Evolutionary conservation across 2,113 vertebrate genomes (phyloP), one percentile per base, ranked within the genome.

Genomic region (Egretta garzetta): DNA sequence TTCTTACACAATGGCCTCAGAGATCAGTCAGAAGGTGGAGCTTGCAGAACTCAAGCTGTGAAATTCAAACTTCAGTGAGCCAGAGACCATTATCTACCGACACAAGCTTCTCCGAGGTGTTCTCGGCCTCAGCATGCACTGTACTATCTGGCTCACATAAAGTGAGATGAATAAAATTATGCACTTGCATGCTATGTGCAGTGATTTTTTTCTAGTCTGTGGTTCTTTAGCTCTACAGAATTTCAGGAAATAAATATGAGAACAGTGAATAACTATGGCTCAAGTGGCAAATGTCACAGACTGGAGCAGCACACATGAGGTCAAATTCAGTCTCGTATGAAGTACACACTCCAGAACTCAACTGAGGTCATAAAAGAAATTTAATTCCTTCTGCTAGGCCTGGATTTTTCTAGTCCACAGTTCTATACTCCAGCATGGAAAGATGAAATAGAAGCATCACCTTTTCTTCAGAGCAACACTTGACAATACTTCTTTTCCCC

Each of bases 171-270:
- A 59, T 68, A 67, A 88, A 88, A 59, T 37, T 4, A 72, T 35
- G 33, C 21, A 47, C 7, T 14, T 37, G 23, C 43, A 49, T 47
- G 33, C 14, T 80, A 56, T 0, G 9, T 2, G 2, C 32, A 24
- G 58, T 19, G 39, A 22, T 52, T 73, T 85, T 86, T 66, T 84
- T 67, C 27, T 52, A 53, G 24, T 76, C 28, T 56, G 20, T 56
- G 27, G 14, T 76, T 87, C 72, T 80, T 88, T 6, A 91, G 14
- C 18, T 73, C 23, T 62, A 83, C 15, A 80, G 50, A 75, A 74
- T 59, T 86, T 80, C 30, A 80, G 47, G n/a, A 80, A 88, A 88
- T 35, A 95, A 73, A 49, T 52, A 72, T 1, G 6, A 49, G 10
- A 94, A 89, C 17, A 52, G 14, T 22, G 22, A 45, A 30, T 41